Conservation (phyloP, 2,797 vertebrate genomes). For the Lagorchestes hirsutus region DNA sequence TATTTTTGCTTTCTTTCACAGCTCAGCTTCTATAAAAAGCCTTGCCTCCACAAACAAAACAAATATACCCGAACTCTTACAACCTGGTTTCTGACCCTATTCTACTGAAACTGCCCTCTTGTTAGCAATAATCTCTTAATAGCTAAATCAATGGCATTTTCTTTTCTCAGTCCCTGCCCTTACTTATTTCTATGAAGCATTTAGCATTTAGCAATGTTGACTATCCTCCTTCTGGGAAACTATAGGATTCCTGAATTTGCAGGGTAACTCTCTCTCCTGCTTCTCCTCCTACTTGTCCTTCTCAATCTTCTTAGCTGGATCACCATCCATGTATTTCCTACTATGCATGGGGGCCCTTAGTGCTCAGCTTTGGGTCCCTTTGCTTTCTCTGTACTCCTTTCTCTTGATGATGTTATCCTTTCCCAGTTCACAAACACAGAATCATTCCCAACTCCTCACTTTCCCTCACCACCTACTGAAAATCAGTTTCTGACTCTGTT, state of each 20-base stretch:
- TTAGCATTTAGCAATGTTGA: not conserved
- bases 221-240: not conserved
- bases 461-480: not conserved
- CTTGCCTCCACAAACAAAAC: not conserved
- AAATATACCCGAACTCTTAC: not conserved
- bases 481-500: not conserved
- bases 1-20: not conserved
- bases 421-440: not conserved
- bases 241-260: not conserved
- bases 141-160: not conserved
- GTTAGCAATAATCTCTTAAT: not conserved
- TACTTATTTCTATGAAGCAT: not conserved
- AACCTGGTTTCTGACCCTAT: not conserved
- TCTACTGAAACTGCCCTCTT: not conserved
- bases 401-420: not conserved
- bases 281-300: not conserved
- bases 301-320: not conserved
- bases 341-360: not conserved
- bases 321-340: not conserved
- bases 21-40: not conserved
- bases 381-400: not conserved
- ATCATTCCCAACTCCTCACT: not conserved
- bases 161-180: not conserved
- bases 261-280: not conserved
- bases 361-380: not conserved